Percentiles rank a stretch among this genome's conserved stretches.
Conservation (phyloP, 2,888 invertebrate species). For the Plebejus argus region DNA sequence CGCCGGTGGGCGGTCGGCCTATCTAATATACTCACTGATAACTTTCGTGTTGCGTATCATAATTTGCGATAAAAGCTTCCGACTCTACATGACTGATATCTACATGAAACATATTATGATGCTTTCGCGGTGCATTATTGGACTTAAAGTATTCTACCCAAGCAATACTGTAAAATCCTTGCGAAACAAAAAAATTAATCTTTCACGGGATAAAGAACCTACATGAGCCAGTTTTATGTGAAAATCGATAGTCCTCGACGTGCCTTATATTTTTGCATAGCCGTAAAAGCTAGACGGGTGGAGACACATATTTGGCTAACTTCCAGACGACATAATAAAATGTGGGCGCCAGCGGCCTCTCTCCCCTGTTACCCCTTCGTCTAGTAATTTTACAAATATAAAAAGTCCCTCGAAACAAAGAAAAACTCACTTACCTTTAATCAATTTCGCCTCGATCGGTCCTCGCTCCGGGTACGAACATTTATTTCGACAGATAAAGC, state of each 20-base stretch:
- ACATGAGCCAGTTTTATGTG: not conserved
- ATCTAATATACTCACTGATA: constrained; percentile 33
- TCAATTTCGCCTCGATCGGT: not conserved
- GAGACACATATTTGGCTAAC: constrained; percentile 53
- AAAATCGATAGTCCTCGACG: constrained; percentile 12
- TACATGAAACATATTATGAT: not conserved
- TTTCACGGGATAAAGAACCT: not conserved
- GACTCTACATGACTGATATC: not conserved
- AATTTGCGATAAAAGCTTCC: constrained; percentile 25
- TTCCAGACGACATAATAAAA: constrained; percentile 75
- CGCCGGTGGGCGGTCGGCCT: not conserved
- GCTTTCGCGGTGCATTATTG: constrained; percentile 9
- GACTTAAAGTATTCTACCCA: not conserved
- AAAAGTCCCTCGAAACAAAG: not conserved
- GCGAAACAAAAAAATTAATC: not conserved
- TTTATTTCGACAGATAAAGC: constrained; percentile 41
- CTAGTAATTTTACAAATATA: not conserved
- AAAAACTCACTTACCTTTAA: constrained; percentile 37
- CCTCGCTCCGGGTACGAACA: constrained; percentile 21
- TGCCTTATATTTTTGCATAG: not conserved
- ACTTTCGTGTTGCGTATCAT: constrained; percentile 20
- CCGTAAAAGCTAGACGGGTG: constrained; percentile 41
- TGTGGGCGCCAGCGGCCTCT: constrained; percentile 72
- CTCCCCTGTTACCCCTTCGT: constrained; percentile 37
- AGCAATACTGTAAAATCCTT: not conserved